A percentile compares a stretch with the other conserved stretches of the same genome.
Evolutionary conservation across 2,113 vertebrate genomes (phyloP).

Genomic region (Paracanthobrama guichenoti): DNA sequence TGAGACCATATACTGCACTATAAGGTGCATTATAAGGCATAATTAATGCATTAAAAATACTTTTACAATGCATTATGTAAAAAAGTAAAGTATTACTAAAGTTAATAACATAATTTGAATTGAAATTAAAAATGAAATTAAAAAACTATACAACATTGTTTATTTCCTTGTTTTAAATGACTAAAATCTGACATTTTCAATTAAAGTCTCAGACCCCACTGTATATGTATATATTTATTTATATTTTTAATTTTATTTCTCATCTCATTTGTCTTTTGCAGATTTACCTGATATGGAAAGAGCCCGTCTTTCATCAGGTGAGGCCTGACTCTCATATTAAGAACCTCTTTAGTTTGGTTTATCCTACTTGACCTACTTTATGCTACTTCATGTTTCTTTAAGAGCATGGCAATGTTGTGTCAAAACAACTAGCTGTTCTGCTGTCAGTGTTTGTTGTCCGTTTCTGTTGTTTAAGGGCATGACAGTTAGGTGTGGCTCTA

Average conservation of each 20-base stretch:
- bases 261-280: slow-evolving; percentile 55
- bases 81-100: background rate
- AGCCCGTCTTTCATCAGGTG: slow-evolving; percentile 98
- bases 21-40: too few species aligned
- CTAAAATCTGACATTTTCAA: background rate
- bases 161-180: background rate
- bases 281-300: slow-evolving; percentile 95
- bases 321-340: slow-evolving; percentile 43
- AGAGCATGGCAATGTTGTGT: background rate
- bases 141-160: background rate
- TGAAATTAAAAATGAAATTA: background rate
- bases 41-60: too few species aligned
- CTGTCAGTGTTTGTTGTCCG: background rate
- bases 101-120: background rate
- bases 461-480: background rate
- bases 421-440: background rate
- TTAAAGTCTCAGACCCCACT: background rate
- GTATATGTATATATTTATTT: background rate
- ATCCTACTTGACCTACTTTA: background rate
- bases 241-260: background rate
- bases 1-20: too few species aligned
- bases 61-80: too few species aligned
- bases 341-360: background rate
- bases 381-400: background rate
- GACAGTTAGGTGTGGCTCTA: background rate